A percentile compares a stretch with the other conserved stretches of the same genome.
These are phyloP conservation scores for Crocuta crocuta DNA, from an alignment of 2,113 vertebrate genomes.

Conservation along the genomic window DNA sequence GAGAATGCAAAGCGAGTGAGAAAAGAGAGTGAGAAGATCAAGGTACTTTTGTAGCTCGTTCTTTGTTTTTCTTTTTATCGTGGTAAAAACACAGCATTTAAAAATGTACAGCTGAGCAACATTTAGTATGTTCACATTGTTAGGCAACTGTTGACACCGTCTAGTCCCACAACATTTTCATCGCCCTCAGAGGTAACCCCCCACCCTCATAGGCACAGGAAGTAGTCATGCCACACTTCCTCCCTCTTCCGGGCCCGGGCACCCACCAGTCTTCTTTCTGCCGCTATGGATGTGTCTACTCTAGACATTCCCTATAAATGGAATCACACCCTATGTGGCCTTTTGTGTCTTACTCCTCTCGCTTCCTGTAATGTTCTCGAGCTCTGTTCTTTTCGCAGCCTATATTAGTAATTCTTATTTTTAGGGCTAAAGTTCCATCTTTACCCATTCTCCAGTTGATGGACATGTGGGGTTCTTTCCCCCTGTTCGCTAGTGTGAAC, in stretches of 20 bases:
- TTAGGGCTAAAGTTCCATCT: background rate
- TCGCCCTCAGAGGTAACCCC: background rate
- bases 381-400: background rate
- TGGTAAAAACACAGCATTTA: slow-evolving; percentile 12
- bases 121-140: background rate
- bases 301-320: slow-evolving; percentile 35
- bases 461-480: background rate
- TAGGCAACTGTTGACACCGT: background rate
- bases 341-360: slow-evolving; percentile 12
- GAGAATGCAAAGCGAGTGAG: slow-evolving; percentile 90
- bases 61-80: slow-evolving; percentile 49
- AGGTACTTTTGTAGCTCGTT: slow-evolving; percentile 87
- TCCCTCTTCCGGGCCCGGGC: background rate
- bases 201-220: background rate
- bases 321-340: background rate
- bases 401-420: slow-evolving; percentile 22
- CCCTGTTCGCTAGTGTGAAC: background rate
- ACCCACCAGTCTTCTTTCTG: slow-evolving; percentile 36
- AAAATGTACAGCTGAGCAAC: background rate
- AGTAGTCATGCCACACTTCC: background rate
- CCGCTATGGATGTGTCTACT: background rate
- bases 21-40: slow-evolving; percentile 96
- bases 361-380: background rate
- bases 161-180: slow-evolving; percentile 48
- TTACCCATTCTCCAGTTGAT: slow-evolving; percentile 18